These are phyloP conservation scores for Callospermophilus lateralis DNA, from an alignment of 2,113 vertebrate genomes.

Conservation along the genomic window DNA sequence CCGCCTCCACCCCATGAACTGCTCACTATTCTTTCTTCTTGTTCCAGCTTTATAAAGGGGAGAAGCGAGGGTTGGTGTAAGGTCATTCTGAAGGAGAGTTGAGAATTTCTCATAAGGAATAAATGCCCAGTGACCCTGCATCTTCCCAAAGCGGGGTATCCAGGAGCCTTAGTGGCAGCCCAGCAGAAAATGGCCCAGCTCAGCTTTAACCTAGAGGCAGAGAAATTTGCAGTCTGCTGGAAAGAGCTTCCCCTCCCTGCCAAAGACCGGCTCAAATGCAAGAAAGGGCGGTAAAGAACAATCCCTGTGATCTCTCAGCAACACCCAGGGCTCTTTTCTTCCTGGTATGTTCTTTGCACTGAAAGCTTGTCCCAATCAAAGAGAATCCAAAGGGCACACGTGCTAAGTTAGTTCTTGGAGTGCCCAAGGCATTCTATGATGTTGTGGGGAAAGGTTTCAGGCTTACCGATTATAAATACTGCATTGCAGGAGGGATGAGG, in stretches of 20 bases:
- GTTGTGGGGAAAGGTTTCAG: not conserved
- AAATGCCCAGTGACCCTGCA: not conserved
- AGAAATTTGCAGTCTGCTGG: not conserved
- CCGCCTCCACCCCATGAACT: not conserved
- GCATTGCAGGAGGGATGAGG: not conserved
- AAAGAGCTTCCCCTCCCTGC: rapidly evolving
- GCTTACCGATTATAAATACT: not conserved
- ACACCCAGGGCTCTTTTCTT: not conserved
- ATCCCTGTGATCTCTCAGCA: not conserved
- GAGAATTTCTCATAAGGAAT: not conserved
- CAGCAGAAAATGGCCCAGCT: not conserved
- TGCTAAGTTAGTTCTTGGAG: not conserved
- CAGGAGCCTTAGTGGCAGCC: not conserved
- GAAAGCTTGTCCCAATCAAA: not conserved
- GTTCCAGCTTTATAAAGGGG: not conserved
- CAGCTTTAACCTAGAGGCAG: not conserved
- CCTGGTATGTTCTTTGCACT: not conserved
- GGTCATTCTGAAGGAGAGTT: not conserved
- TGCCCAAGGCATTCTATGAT: not conserved
- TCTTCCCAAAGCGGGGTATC: not conserved
- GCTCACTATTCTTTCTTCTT: not conserved
- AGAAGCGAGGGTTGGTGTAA: not conserved
- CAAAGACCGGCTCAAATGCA: not conserved
- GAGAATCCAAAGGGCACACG: not conserved
- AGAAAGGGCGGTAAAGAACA: not conserved